Evolutionary conservation across 1,140 invertebrate species (phyloP), one percentile per base, ranked within the genome.

Genomic region (Drosophila lacertosa): DNA sequence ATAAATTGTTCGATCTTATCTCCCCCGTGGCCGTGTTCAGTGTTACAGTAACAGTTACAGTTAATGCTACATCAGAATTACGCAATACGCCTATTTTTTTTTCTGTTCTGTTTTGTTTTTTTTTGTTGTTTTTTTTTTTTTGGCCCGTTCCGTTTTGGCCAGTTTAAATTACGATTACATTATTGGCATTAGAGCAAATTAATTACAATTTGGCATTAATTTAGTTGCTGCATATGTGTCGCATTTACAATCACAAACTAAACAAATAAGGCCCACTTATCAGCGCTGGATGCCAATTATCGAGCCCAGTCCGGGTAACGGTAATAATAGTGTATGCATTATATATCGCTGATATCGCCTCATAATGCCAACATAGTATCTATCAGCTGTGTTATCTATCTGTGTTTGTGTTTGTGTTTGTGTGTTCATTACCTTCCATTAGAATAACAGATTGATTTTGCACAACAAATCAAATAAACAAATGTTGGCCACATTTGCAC

Each of bases 301-400:
- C 45, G 60, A 44, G 35, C 40, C 7, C 44, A 51, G 35, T 15
- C 39, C 60, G 62, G 58, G 50, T 54, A 66, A 62, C 54, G 62
- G 58, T 75, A 65, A 67, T 83, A 83, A 84, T 84, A 84, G 75
- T 84, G 79, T 75, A 65, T 74, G 77, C 67, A 83, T 84, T 83
- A 83, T 83, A n/a, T 80, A 50, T 20, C 45, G 10, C 65, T 55
- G 79, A 84, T 83, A 83, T n/a, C n/a, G n/a, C n/a, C n/a, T n/a
- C n/a, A 60, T 57, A 62, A n/a, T n/a, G n/a, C n/a, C 48, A 66
- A 77, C 68, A 68, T 69, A n/a, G 58, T 57, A 57, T 50, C 40
- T 83, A 71, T 83, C 74, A 53, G 24, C 16, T 37, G 22, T 15
- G 35, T 45, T 69, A 54, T 74, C 68, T 44, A 16, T 22, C 42